phyloP scores from a whole-genome alignment of 2,888 invertebrate genomes.

The Dynastes maya region DNA sequence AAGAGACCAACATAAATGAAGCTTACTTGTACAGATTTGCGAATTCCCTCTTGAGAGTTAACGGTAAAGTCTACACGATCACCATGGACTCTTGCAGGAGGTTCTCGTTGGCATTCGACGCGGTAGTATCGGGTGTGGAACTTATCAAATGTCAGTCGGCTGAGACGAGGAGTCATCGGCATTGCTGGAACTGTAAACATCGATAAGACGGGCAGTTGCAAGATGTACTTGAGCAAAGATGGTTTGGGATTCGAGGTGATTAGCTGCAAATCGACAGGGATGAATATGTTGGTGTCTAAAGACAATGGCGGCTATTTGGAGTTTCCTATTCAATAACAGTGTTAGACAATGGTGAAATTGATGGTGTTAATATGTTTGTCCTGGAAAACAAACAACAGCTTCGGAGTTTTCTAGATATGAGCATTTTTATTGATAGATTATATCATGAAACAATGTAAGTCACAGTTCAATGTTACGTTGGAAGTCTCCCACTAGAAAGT shows the following conservation, averaged over 20 bases:
- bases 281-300: conserved; percentile 92
- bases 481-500: too few species aligned
- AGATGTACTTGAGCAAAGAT: conserved; percentile 91
- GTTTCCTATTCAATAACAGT: conserved; percentile 94
- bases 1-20: conserved; percentile 93
- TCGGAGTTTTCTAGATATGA: too few species aligned
- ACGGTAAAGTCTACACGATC: conserved; percentile 93
- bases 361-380: conserved; percentile 79
- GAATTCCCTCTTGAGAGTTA: conserved; percentile 86
- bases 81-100: conserved; percentile 95
- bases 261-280: conserved; percentile 95
- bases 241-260: conserved; percentile 90
- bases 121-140: conserved; percentile 91
- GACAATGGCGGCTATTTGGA: conserved; percentile 92
- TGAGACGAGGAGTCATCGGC: conserved; percentile 93
- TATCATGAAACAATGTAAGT: too few species aligned
- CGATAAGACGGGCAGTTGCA: conserved; percentile 97
- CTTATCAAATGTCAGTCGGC: conserved; percentile 97
- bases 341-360: conserved; percentile 81
- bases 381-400: conserved; percentile 74
- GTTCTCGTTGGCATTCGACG: conserved; percentile 91
- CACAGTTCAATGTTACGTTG: too few species aligned
- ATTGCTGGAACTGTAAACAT: conserved; percentile 93
- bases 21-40: conserved; percentile 94
- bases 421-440: too few species aligned